phyloP scores from a whole-genome alignment of 2,888 invertebrate species.

The Phengaris arion region DNA sequence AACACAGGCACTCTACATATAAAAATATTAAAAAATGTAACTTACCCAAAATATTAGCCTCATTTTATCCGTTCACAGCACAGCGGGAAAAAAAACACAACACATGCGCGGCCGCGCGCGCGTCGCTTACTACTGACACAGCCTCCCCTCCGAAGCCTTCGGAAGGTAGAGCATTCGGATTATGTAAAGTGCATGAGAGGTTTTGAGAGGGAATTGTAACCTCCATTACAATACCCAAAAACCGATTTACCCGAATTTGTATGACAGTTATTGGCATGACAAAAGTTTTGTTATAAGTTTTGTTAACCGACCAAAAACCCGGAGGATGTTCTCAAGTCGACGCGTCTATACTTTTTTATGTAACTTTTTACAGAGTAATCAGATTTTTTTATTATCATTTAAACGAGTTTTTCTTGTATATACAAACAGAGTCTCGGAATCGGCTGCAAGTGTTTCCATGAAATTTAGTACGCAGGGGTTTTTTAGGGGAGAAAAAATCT shows the following conservation, averaged over 20 bases:
- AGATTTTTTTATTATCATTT: too few species aligned
- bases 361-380: too few species aligned
- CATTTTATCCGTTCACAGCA: conserved; percentile 74
- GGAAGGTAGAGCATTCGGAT: conserved; percentile 40
- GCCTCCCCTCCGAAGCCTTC: conserved; percentile 65
- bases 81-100: conserved; percentile 58
- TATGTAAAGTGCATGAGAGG: conserved; percentile 57
- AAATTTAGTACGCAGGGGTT: too few species aligned
- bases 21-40: conserved; percentile 43
- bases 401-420: too few species aligned
- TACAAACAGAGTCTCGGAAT: too few species aligned
- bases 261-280: too few species aligned
- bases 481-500: too few species aligned
- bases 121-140: conserved; percentile 62
- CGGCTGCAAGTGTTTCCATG: too few species aligned
- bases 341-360: too few species aligned
- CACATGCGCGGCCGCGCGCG: conserved; percentile 72
- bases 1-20: not conserved
- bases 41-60: conserved; percentile 74
- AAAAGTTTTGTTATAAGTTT: too few species aligned
- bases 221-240: not conserved
- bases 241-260: not conserved
- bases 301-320: too few species aligned
- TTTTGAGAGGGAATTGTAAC: conserved; percentile 1
- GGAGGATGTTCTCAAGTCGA: too few species aligned